Evolutionary conservation across 2,797 vertebrate genomes (phyloP).

Genomic region (Aulostomus chinensis): DNA sequence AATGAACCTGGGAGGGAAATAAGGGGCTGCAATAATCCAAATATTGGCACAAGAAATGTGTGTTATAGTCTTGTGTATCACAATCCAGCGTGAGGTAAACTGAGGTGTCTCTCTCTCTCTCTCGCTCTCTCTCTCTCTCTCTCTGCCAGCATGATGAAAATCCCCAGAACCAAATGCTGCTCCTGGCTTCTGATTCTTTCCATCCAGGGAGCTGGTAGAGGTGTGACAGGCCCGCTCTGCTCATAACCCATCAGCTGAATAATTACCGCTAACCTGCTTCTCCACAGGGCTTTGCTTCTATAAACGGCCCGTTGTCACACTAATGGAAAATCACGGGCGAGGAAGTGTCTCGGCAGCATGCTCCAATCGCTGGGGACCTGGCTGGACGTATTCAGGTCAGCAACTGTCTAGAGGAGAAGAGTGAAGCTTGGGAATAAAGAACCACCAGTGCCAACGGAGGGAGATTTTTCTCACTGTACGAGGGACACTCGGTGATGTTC

Average conservation of each 20-base stretch:
- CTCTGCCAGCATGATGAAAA: constrained; percentile 39
- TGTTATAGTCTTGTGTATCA: neutral
- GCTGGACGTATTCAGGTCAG: constrained; percentile 46
- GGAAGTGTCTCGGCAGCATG: constrained; percentile 12
- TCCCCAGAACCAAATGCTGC: constrained; percentile 3
- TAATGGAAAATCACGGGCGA: constrained; percentile 54
- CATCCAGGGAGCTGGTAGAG: constrained; percentile 25
- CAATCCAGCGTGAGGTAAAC: too few species aligned
- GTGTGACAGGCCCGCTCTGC: constrained; percentile 34
- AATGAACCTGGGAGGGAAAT: too few species aligned
- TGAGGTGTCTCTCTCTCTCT: too few species aligned
- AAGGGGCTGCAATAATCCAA: too few species aligned
- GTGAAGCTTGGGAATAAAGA: constrained; percentile 5
- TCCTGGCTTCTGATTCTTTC: constrained; percentile 19
- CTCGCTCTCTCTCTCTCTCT: constrained; percentile 29
- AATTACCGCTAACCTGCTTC: constrained; percentile 52
- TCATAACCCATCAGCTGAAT: constrained; percentile 50
- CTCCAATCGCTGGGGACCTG: constrained; percentile 9
- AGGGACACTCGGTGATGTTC: too few species aligned
- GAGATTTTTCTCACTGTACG: constrained; percentile 8
- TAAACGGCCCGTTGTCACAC: constrained; percentile 42
- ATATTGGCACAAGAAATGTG: too few species aligned
- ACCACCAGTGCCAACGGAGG: neutral
- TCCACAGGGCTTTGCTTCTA: constrained; percentile 49
- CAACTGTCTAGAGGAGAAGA: constrained; percentile 18